A percentile compares a stretch with the other conserved stretches of the same genome.
Conservation (phyloP, 2,888 invertebrate species). For the Athalia cordata region DNA sequence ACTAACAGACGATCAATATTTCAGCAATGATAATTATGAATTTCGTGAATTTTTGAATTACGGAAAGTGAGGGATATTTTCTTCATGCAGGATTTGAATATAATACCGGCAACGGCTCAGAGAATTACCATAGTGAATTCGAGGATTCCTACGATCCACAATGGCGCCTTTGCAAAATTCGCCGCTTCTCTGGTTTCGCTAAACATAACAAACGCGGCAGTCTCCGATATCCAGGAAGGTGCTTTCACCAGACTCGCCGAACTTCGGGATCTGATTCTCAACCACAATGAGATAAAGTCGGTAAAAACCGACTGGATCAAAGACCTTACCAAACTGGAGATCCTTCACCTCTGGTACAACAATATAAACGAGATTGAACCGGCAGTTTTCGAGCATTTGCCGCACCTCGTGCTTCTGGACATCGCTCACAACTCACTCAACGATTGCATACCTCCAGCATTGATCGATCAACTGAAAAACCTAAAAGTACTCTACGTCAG, state of each 20-base stretch:
- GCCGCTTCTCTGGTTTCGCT: conserved; percentile 45
- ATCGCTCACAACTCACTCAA: conserved; percentile 49
- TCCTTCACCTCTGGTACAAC: conserved; percentile 50
- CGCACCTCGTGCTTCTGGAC: conserved; percentile 47
- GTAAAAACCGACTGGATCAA: conserved; percentile 50
- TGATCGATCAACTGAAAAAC: conserved; percentile 48
- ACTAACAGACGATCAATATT: neutral
- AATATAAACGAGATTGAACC: conserved; percentile 48
- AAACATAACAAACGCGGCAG: conserved; percentile 49
- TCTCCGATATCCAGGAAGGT: conserved; percentile 49
- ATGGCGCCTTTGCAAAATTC: conserved; percentile 45
- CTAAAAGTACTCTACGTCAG: conserved; percentile 48
- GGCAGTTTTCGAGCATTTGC: conserved; percentile 47
- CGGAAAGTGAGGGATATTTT: neutral
- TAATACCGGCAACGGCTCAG: conserved; percentile 4
- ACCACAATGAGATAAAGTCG: conserved; percentile 48
- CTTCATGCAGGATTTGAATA: conserved; percentile 8
- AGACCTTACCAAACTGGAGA: conserved; percentile 45
- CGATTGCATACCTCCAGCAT: conserved; percentile 21
- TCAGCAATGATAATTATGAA: neutral
- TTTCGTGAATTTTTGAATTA: neutral
- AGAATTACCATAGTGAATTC: conserved; percentile 38
- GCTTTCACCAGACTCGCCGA: conserved; percentile 50
- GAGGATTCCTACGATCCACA: neutral
- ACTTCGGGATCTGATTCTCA: conserved; percentile 48